phyloP scores from a whole-genome alignment of 1,140 invertebrate genomes.

The Cephus cinctus region DNA sequence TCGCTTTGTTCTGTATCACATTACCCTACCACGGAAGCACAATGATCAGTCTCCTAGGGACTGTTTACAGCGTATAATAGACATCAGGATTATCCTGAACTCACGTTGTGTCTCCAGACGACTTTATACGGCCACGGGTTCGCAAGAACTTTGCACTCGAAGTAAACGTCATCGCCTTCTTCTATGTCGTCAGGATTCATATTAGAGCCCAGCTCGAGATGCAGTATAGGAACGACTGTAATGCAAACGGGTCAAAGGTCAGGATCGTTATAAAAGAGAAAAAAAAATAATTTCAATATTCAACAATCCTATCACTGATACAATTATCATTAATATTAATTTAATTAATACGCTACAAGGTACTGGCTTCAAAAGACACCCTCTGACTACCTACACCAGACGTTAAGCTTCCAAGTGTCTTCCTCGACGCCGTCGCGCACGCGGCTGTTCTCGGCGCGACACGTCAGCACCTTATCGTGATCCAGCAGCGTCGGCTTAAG shows the following conservation, averaged over 20 bases:
- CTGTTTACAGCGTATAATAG: too few species aligned
- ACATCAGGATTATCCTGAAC: constrained; percentile 44
- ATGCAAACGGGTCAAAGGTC: too few species aligned
- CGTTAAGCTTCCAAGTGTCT: constrained; percentile 75
- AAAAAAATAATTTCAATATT: constrained; percentile 19
- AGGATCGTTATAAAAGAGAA: too few species aligned
- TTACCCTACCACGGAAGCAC: too few species aligned
- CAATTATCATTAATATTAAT: too few species aligned
- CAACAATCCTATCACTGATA: background rate
- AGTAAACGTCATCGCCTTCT: constrained; percentile 88
- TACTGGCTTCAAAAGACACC: too few species aligned
- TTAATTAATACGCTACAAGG: constrained; percentile 12
- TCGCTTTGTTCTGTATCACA: constrained; percentile 76
- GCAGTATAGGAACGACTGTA: constrained; percentile 74
- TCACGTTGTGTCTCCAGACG: constrained; percentile 89
- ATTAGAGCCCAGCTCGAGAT: constrained; percentile 75
- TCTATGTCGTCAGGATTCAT: constrained; percentile 86
- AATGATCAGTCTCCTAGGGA: too few species aligned
- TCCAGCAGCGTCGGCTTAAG: constrained; percentile 75
- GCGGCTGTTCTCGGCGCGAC: constrained; percentile 76
- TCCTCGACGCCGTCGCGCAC: constrained; percentile 72
- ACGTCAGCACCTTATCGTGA: constrained; percentile 75
- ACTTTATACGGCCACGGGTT: constrained; percentile 87
- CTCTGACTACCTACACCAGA: constrained; percentile 87
- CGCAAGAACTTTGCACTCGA: constrained; percentile 82